Percentiles rank a stretch among this genome's conserved stretches.
Conservation (phyloP, 2,888 invertebrate species). For the Orgyia antiqua region DNA sequence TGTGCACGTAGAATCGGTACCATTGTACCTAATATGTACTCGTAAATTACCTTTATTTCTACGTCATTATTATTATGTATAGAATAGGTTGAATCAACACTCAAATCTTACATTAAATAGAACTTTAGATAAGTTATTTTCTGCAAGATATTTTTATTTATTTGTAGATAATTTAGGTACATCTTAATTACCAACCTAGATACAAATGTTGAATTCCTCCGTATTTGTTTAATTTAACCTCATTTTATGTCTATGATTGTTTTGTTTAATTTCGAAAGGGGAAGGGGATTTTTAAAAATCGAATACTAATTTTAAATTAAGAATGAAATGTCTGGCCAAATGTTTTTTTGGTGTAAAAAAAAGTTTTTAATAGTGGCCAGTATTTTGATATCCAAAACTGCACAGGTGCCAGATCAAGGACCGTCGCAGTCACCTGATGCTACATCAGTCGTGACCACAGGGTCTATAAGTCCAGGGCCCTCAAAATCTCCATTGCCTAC, state of each 20-base stretch:
- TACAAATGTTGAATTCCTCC: constrained; percentile 73
- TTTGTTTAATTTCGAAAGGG: constrained; percentile 23
- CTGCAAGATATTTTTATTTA: too few relatives aligned
- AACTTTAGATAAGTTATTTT: too few relatives aligned
- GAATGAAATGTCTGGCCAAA: background rate
- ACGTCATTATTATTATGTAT: too few relatives aligned
- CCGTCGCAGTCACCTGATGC: constrained; percentile 50
- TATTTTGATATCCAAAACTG: constrained; percentile 21
- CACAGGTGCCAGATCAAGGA: constrained; percentile 51
- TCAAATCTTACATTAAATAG: too few relatives aligned
- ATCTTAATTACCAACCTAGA: too few relatives aligned
- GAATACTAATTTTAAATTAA: background rate
- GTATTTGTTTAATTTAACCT: constrained; percentile 8
- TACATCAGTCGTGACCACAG: constrained; percentile 39
- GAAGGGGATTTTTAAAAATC: constrained; percentile 32
- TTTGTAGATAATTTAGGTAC: too few relatives aligned
- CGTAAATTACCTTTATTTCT: too few relatives aligned
- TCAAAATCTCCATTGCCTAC: constrained; percentile 16
- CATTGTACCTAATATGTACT: too few relatives aligned
- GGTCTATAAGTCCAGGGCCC: constrained; percentile 26
- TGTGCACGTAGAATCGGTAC: too few relatives aligned
- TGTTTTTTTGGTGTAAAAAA: background rate
- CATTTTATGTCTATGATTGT: constrained; percentile 13
- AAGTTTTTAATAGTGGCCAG: background rate
- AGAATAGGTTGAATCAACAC: too few relatives aligned